phyloP scores from a whole-genome alignment of 64 coral and sea anemone genomes.

The Actinia tenebrosa region DNA sequence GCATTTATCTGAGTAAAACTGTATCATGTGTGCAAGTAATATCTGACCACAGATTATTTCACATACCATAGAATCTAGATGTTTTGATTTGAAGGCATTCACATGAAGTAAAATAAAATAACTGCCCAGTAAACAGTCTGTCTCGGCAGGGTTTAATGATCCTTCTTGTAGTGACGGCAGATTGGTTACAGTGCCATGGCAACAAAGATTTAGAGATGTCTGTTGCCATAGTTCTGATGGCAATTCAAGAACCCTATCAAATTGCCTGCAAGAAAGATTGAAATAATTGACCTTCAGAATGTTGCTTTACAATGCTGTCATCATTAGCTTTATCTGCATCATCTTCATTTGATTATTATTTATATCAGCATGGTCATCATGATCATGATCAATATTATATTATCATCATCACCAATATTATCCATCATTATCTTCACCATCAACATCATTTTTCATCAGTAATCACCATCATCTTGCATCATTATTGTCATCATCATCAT shows the following conservation, averaged over 20 bases:
- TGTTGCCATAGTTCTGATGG: slow-evolving; percentile 59
- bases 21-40: not conserved
- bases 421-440: not conserved
- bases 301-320: not conserved
- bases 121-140: slow-evolving; percentile 45
- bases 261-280: slow-evolving; percentile 11
- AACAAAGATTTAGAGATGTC: slow-evolving; percentile 47
- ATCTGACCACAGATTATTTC: not conserved
- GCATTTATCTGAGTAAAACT: too few species aligned
- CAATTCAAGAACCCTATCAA: slow-evolving; percentile 59
- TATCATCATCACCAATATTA: not conserved
- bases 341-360: not conserved
- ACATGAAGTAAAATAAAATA: slow-evolving; percentile 39
- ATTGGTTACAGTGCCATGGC: slow-evolving; percentile 42
- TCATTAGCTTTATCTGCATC: not conserved
- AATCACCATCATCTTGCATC: too few species aligned
- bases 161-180: slow-evolving; percentile 30
- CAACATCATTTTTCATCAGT: too few species aligned
- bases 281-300: not conserved
- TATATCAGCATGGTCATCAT: too few species aligned
- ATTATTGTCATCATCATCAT: too few species aligned
- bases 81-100: not conserved
- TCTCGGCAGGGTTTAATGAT: slow-evolving; percentile 38
- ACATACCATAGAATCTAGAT: not conserved
- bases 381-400: not conserved